Base-by-base conservation (phyloP, 2,113 vertebrate species). In the Talpa occidentalis region DNA sequence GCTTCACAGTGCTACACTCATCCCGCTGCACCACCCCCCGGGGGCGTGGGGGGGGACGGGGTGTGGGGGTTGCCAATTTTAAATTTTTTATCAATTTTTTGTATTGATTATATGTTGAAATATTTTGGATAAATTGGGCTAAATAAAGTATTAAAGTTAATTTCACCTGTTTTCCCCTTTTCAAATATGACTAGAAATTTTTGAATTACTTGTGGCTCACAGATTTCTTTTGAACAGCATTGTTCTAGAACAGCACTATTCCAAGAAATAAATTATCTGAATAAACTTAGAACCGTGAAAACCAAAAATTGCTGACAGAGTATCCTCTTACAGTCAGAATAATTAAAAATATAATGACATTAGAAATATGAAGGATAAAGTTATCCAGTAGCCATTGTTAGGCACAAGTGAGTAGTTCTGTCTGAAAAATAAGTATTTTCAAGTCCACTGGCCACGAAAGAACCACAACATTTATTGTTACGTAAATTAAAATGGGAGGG, bases 381-480 rank as follows among this genome's bases (percentile, higher is more conserved):
- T 90, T 95, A 60, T 70, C 70, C 93, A 79, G 69, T 88, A 52
- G 74, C 91, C 91, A 84, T 52, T 84, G 78, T 81, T 89, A 78
- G 54, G 28, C 84, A 81, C 88, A 97, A 97, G 94, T 95, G 96
- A 95, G 30, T 72, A 91, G 96, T 60, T 90, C 91, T 90, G 22
- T 95, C 80, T 90, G 91, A 94, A 97, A 96, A 90, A 90, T 90
- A 97, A 97, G 88, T 97, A 84, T 97, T 90, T 98, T 98, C 47
- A 94, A 92, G 95, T 97, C 56, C 86, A n/a, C 47, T 77, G 2
- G 0, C 96, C 64, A 64, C 80, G 97, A 83, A 95, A 93, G 54
- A 96, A 96, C 96, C 93, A 90, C 92, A 96, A 96, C 92, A 24
- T 98, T 96, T 88, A 2, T 30, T 62, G 9, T 77, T 93, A 70